Evolutionary conservation across 1,140 invertebrate genomes (phyloP).

Genomic region (Pseudomyrmex flavicornis): DNA sequence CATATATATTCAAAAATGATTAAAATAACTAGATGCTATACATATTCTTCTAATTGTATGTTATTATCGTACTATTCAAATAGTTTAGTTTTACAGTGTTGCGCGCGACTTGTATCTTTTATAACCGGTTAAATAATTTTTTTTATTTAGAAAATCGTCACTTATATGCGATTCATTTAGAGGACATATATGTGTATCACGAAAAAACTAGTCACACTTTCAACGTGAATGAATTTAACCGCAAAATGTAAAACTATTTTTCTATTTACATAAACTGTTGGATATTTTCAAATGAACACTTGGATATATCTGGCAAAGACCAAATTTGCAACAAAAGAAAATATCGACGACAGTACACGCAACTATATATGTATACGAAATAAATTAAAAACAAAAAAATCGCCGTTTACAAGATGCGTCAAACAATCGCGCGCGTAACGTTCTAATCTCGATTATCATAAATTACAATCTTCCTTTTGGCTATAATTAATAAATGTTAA

Average conservation of each 20-base stretch:
- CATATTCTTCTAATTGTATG: constrained; percentile 9
- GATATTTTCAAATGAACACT: constrained; percentile 11
- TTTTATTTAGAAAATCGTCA: constrained; percentile 6
- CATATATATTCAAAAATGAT: constrained; percentile 65
- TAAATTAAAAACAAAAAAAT: constrained; percentile 22
- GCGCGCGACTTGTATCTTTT: constrained; percentile 15
- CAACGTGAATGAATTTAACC: neutral
- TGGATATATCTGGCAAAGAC: neutral
- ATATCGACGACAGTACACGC: constrained; percentile 12
- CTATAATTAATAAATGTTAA: constrained; percentile 15
- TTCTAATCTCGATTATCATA: neutral
- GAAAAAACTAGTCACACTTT: neutral
- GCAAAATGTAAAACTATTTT: neutral
- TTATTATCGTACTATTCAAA: constrained; percentile 39
- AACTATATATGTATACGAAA: neutral
- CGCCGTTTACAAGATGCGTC: neutral
- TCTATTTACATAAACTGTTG: neutral
- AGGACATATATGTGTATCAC: neutral
- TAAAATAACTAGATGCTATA: constrained; percentile 62
- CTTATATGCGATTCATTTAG: neutral
- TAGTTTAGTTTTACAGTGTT: constrained; percentile 42
- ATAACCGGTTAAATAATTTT: constrained; percentile 1
- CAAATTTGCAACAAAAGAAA: neutral
- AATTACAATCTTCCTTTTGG: constrained; percentile 25
- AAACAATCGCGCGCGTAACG: constrained; percentile 7